Conservation (phyloP, 2,113 vertebrate species). For the Labeo catla region DNA sequence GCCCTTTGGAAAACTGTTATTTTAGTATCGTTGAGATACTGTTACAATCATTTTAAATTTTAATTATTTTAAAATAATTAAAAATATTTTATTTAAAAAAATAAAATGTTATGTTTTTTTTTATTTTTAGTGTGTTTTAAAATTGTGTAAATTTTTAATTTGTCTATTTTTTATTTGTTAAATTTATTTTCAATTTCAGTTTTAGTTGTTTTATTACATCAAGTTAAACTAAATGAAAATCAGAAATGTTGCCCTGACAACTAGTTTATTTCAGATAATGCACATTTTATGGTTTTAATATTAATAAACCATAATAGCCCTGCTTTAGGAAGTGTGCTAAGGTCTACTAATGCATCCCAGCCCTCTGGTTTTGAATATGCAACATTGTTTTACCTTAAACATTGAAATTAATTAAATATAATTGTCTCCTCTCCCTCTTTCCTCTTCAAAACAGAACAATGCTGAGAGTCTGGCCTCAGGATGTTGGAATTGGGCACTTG, state of each 20-base stretch:
- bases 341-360: not conserved
- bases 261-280: not conserved
- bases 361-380: not conserved
- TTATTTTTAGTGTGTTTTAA: no score
- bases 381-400: no score
- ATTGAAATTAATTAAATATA: not conserved
- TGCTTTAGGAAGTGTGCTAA: not conserved
- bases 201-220: not conserved
- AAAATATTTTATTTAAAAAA: no score
- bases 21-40: no score
- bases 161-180: not conserved
- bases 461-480: slow-evolving; percentile 75
- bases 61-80: no score
- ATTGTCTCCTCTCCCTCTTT: not conserved
- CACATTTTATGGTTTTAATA: not conserved
- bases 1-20: not conserved
- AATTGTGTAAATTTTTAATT: no score
- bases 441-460: slow-evolving; percentile 80
- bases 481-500: slow-evolving; percentile 87
- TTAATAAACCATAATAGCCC: not conserved
- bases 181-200: not conserved
- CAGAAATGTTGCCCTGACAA: not conserved
- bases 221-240: not conserved
- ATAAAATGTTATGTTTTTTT: no score
- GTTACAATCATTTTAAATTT: no score